phyloP scores from a whole-genome alignment of 2,888 invertebrate species.

The Piscicola geometra region DNA sequence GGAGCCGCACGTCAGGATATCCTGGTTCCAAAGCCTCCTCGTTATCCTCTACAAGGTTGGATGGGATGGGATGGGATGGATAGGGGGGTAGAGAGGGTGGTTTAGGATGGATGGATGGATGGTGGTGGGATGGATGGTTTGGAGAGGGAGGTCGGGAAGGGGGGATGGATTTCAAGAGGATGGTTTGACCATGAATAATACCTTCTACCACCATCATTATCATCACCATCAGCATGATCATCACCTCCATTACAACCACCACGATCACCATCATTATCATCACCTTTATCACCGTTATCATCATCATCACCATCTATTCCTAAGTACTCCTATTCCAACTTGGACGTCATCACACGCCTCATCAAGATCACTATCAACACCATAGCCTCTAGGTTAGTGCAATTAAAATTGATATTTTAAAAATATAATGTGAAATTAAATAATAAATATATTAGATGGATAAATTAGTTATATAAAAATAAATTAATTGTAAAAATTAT shows the following conservation, averaged over 20 bases:
- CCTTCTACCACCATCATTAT: neutral
- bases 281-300: neutral
- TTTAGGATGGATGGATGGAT: too few relatives aligned
- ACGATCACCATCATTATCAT: neutral
- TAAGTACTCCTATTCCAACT: slow-evolving; percentile 45
- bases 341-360: slow-evolving; percentile 3
- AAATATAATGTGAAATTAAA: too few relatives aligned
- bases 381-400: slow-evolving; percentile 72
- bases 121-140: too few relatives aligned
- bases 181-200: too few relatives aligned
- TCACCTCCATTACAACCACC: neutral
- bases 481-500: too few relatives aligned
- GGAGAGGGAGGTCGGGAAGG: too few relatives aligned
- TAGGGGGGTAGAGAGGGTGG: too few relatives aligned
- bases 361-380: slow-evolving; percentile 76
- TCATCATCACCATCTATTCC: slow-evolving; percentile 41
- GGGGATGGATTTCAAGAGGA: too few relatives aligned
- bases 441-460: too few relatives aligned
- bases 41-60: slow-evolving; percentile 89
- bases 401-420: too few relatives aligned
- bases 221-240: neutral
- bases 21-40: slow-evolving; percentile 87
- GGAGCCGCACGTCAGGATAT: slow-evolving; percentile 77
- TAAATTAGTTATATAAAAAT: too few relatives aligned
- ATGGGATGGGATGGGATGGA: too few relatives aligned